Conservation (phyloP, 2,888 invertebrate genomes). For the Piscicola geometra region DNA sequence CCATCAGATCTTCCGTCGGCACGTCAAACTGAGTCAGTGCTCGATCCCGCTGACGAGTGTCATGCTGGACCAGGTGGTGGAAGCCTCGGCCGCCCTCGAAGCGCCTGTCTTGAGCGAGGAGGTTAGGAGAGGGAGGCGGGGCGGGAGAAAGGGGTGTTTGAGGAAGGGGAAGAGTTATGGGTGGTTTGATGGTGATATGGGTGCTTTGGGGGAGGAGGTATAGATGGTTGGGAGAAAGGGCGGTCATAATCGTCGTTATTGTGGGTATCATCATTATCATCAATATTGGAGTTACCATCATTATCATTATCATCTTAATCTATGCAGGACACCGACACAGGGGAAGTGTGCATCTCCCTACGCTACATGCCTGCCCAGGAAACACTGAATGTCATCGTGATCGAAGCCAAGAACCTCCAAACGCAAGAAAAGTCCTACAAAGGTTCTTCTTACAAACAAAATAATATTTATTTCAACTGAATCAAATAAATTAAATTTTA, state of each 20-base stretch:
- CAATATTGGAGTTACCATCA: no score
- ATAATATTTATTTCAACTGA: background rate
- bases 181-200: no score
- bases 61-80: conserved; percentile 2
- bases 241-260: no score
- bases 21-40: conserved; percentile 10
- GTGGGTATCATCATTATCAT: no score
- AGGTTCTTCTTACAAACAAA: conserved; percentile 6
- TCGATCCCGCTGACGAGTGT: background rate
- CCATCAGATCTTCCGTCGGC: conserved; percentile 11
- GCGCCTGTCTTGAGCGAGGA: conserved; percentile 19
- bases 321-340: conserved; percentile 7
- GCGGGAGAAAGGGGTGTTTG: no score
- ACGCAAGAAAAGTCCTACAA: conserved; percentile 1
- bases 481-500: background rate
- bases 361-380: conserved; percentile 18
- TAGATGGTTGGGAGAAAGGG: no score
- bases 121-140: no score
- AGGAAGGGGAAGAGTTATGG: no score
- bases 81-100: conserved; percentile 21
- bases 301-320: no score
- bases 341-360: conserved; percentile 28
- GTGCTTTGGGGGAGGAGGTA: no score
- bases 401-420: conserved; percentile 24
- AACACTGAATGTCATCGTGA: conserved; percentile 20